Evolutionary conservation across 2,797 vertebrate genomes (phyloP), one percentile per base, ranked within the genome.

Genomic region (Crocidura indochinensis): DNA sequence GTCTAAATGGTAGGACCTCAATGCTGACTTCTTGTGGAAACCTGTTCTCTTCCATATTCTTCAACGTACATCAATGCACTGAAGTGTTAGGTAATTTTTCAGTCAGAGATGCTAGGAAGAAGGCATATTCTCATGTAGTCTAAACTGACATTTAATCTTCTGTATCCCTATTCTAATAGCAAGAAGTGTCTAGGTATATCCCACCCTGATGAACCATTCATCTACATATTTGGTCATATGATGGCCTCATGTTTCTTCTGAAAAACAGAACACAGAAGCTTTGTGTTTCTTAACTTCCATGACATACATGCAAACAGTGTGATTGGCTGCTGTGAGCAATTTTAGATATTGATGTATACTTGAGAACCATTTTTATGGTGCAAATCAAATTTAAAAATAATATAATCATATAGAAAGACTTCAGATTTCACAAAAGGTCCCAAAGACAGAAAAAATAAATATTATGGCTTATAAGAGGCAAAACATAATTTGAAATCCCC

Each of bases 1-100:
- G 46, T 68, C 92, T 84, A 88, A 84, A 46, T 53, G 87, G 51
- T 24, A 53, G 44, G 12, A 24, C 56, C 64, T 71, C 12, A 15
- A 51, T 49, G 62, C n/a, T 53, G 20, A 26, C n/a, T 38, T 65
- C 64, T 53, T 17, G 8, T 56, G 49, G 47, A 84, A 47, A 11
- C 3, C 22, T 73, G 7, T 47, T 64, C 17, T 84, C 46, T 7
- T 83, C 2, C n/a, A 62, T 44, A 38, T 2, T 62, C 69, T n/a
- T 92, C 20, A 29, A 10, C 22, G 2, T n/a, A 22, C 27, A 56
- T 29, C 24, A 81, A 12, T 19, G 38, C 26, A 51, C 17, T 49
- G n/a, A 75, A 90, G n/a, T 44, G 38, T 69, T 67, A 77, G 31
- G 11, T 62, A 38, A 80, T 53, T 89, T 60, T 38, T 69, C 26